Evolutionary conservation across 2,797 vertebrate genomes (phyloP).

Genomic region (Pangasius sanitwongsei): DNA sequence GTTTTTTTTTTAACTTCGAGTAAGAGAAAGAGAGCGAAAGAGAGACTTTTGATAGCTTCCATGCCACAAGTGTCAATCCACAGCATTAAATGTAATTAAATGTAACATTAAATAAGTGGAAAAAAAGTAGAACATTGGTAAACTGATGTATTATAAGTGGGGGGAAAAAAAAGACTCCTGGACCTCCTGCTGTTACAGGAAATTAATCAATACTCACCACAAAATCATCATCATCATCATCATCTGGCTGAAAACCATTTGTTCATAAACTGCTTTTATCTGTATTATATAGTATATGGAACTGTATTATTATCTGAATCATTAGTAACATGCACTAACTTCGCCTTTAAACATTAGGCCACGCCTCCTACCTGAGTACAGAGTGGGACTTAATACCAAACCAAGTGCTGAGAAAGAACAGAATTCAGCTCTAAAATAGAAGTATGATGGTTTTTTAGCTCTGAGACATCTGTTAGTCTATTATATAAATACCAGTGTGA

Average conservation of each 20-base stretch:
- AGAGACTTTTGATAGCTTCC: too few species aligned
- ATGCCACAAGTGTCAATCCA: too few species aligned
- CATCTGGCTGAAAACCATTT: too few species aligned
- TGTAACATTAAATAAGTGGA: too few species aligned
- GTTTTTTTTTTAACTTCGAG: too few species aligned
- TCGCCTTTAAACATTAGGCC: neutral
- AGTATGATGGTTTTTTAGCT: too few species aligned
- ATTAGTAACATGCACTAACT: neutral
- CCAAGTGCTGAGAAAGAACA: neutral
- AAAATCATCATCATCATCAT: too few species aligned
- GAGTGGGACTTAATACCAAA: neutral
- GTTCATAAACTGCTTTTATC: neutral
- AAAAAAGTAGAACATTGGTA: neutral
- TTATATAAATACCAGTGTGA: neutral
- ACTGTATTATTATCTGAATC: neutral
- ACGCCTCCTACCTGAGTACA: neutral
- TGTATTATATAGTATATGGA: neutral
- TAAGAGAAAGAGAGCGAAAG: too few species aligned
- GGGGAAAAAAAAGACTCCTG: neutral
- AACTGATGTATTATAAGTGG: neutral
- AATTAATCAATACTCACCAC: too few species aligned
- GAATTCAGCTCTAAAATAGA: neutral
- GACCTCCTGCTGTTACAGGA: neutral
- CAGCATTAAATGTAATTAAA: too few species aligned
- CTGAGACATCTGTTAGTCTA: neutral